Conservation (phyloP, 2,113 vertebrate genomes). For the Panthera uncia region DNA sequence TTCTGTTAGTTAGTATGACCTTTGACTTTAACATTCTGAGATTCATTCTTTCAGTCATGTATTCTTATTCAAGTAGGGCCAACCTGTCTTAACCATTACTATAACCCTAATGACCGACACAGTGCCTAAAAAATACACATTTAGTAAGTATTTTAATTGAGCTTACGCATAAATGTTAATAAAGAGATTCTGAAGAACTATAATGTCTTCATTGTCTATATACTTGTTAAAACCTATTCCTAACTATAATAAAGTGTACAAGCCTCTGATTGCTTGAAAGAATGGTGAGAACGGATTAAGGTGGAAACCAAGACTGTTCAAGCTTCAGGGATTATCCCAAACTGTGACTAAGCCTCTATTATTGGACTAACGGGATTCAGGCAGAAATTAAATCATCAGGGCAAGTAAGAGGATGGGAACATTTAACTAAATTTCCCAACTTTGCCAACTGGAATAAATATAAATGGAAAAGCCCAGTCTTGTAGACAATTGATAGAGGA, state of each 20-base stretch:
- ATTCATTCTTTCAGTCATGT: neutral
- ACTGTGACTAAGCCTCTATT: conserved; percentile 25
- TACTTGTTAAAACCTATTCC: neutral
- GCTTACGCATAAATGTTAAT: neutral
- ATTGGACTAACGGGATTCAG: neutral
- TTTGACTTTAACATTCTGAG: neutral
- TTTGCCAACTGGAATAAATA: neutral
- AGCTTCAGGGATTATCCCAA: conserved; percentile 9
- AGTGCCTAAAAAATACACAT: neutral
- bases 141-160: neutral
- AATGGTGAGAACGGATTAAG: neutral
- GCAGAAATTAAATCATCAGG: conserved; percentile 19
- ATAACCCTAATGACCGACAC: neutral
- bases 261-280: neutral
- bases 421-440: neutral
- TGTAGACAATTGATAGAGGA: neutral
- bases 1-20: neutral
- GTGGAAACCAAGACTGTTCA: conserved; percentile 1
- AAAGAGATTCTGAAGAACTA: neutral
- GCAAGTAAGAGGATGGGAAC: neutral
- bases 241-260: neutral
- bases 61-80: neutral
- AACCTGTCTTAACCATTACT: neutral
- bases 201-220: neutral
- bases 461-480: neutral